Conservation (phyloP, 1,140 invertebrate species). For the Eriosoma lanigerum region DNA sequence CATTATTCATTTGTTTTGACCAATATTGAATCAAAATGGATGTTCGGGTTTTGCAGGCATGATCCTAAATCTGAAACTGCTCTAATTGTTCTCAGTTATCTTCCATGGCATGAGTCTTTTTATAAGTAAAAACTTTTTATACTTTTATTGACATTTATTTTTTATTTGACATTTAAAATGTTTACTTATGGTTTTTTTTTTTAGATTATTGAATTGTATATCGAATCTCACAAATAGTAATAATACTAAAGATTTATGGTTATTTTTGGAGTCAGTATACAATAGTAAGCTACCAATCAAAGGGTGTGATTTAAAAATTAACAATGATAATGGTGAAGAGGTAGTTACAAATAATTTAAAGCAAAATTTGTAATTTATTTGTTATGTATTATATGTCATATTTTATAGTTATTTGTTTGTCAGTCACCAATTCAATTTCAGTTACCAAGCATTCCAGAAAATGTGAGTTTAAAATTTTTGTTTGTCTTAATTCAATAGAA, state of each 20-base stretch:
- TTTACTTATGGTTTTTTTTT: conserved; percentile 29
- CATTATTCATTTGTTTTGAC: conserved; percentile 93
- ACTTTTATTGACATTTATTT: not conserved
- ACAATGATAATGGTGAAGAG: conserved; percentile 25
- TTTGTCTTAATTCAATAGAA: not conserved
- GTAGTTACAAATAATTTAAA: conserved; percentile 10
- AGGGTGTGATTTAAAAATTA: conserved; percentile 52
- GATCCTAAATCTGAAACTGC: conserved; percentile 78
- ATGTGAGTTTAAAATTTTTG: conserved; percentile 69
- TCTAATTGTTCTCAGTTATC: conserved; percentile 77
- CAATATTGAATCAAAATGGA: conserved; percentile 90
- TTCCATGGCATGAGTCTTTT: conserved; percentile 95
- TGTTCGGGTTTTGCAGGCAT: conserved; percentile 92
- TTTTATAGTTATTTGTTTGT: conserved; percentile 65
- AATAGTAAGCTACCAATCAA: conserved; percentile 62
- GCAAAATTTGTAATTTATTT: not conserved
- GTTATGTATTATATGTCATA: not conserved
- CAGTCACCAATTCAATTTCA: conserved; percentile 76
- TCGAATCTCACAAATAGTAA: conserved; percentile 63
- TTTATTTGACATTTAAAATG: not conserved
- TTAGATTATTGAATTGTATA: conserved; percentile 65
- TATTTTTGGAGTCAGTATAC: conserved; percentile 71
- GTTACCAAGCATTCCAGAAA: conserved; percentile 90
- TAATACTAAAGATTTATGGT: conserved; percentile 62
- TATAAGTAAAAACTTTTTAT: conserved; percentile 69